Base-by-base conservation (phyloP, 1,140 invertebrate species). In the Belonocnema kinseyi region DNA sequence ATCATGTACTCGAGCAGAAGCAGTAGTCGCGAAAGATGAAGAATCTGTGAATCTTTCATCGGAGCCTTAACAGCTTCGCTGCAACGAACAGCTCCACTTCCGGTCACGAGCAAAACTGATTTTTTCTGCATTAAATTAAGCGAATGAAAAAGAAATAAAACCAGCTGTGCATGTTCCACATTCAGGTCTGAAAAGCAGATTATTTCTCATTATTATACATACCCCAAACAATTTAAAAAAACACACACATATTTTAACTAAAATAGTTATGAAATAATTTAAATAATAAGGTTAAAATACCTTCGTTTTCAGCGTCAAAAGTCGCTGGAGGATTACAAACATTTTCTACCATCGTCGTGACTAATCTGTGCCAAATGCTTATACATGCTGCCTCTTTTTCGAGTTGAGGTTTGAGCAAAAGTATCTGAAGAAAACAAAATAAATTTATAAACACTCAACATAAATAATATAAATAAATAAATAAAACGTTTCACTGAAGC, bases 41-140 rank as follows among this genome's bases (percentile, higher is more conserved):
- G 93, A 19, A 98, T 93, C 88, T 97, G 96, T 12, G 92, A 93
- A 85, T 95, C 94, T 80, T 92, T 92, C 87, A 94, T 91, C 7
- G 93, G 90, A 66, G 90, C 89, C 74, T 94, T 92, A 8, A 94
- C 92, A n/a, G 94, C 92, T 88, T 94, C 94, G 11, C 94, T 94
- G 82, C 94, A 95, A 77, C 94, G 91, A 66, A 95, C 93, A 17
- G 95, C 93, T 5, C 94, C 94, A 81, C 93, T 94, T 8, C 95
- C 95, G 14, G 95, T 95, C 77, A 96, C 92, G 12, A 98, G 92
- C n/a, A 99, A 91, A 0, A 99, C 96, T 4, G 96, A 95, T 90
- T 99, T 99, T 89, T 99, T 99, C 90, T 99, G 97, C 96, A 98
- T 98, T 40, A 99, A 91, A 85, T 97, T 98, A 40, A 99, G 90